Evolutionary conservation across 2,797 vertebrate genomes (phyloP).

Genomic region (Pipistrellus nathusii): DNA sequence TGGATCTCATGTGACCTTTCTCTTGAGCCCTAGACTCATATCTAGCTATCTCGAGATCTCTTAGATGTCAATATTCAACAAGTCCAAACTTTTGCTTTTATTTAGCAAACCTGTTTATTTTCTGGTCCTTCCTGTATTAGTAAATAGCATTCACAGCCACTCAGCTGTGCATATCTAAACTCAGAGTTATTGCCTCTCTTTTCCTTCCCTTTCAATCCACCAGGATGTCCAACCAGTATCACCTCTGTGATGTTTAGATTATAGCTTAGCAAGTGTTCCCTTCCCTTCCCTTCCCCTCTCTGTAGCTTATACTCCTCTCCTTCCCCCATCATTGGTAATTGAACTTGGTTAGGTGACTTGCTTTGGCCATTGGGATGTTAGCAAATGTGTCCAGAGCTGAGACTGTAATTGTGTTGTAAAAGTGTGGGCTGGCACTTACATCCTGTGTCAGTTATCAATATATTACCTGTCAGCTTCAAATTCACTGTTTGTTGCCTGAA

Average conservation of each 20-base stretch:
- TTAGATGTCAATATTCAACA: constrained; percentile 7
- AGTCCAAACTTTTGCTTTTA: constrained; percentile 20
- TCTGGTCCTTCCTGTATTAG: background rate
- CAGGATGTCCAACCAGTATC: background rate
- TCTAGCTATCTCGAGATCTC: background rate
- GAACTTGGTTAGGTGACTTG: background rate
- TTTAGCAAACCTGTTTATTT: background rate
- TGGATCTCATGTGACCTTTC: background rate
- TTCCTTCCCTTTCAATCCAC: background rate
- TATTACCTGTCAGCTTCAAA: background rate
- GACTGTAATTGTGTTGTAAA: background rate
- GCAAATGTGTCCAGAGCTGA: background rate
- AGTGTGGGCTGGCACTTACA: background rate
- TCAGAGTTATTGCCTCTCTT: background rate
- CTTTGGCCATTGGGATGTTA: background rate
- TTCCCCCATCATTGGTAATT: background rate
- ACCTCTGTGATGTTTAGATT: background rate
- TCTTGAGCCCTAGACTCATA: background rate
- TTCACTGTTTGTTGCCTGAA: background rate
- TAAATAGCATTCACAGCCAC: background rate
- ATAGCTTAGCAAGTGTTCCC: background rate
- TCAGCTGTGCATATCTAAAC: background rate
- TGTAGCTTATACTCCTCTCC: background rate
- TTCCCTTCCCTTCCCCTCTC: background rate
- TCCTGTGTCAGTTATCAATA: background rate